Evolutionary conservation across 2,113 vertebrate genomes (phyloP).

Genomic region (Neopipo cinnamomea): DNA sequence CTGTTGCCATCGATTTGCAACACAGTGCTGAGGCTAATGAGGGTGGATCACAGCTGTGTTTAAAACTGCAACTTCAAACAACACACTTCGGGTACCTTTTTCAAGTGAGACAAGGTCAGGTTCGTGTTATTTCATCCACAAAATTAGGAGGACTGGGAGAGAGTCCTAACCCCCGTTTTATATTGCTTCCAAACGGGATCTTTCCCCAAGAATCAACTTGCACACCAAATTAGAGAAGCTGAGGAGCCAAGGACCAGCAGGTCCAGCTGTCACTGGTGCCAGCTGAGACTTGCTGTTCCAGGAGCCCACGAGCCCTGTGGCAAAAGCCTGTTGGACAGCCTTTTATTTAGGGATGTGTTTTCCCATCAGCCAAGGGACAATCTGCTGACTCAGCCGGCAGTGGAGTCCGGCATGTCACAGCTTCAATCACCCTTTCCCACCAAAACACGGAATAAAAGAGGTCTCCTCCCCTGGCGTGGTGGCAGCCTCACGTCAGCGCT

Average conservation of each 20-base stretch:
- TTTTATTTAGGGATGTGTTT: rapidly evolving
- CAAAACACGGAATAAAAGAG: rapidly evolving
- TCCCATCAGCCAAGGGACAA: not conserved
- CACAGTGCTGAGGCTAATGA: not conserved
- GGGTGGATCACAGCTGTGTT: not conserved
- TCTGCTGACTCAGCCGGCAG: not conserved
- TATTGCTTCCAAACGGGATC: not conserved
- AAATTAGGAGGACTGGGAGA: rapidly evolving
- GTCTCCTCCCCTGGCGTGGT: not conserved
- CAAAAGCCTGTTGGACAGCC: not conserved
- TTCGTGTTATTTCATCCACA: not conserved
- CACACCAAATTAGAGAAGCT: not conserved
- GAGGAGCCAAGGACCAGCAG: not conserved
- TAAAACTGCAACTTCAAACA: not conserved
- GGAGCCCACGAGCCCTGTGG: rapidly evolving
- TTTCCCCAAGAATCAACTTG: not conserved
- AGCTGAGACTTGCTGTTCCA: not conserved
- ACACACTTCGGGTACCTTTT: not conserved
- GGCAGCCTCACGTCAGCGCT: not conserved
- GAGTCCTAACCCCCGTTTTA: rapidly evolving
- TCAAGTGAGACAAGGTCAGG: not conserved
- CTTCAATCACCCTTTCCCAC: not conserved
- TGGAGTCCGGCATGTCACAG: too few species aligned
- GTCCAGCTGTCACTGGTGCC: not conserved
- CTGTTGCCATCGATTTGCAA: not conserved